Evolutionary conservation across 2,797 vertebrate species (phyloP).

Genomic region (Fistularia commersonii): DNA sequence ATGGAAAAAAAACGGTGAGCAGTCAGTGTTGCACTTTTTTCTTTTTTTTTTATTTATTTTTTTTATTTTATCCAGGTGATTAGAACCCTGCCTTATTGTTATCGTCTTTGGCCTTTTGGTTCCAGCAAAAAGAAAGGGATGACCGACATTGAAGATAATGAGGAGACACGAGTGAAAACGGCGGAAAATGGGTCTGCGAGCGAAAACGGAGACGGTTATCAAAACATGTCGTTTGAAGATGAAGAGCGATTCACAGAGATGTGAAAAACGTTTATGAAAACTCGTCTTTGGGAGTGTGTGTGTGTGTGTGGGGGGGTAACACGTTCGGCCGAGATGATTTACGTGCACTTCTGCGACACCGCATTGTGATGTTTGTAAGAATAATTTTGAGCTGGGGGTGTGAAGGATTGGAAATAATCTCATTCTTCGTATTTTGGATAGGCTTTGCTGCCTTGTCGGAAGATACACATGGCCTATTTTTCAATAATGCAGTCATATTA

Average conservation of each 20-base stretch:
- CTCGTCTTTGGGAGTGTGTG: too few relatives aligned
- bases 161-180: conserved; percentile 23
- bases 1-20: conserved; percentile 54
- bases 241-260: conserved; percentile 64
- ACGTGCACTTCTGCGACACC: too few relatives aligned
- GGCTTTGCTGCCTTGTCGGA: too few relatives aligned
- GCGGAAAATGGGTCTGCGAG: conserved; percentile 20
- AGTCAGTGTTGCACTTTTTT: not conserved
- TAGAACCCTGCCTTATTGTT: not conserved
- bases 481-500: too few relatives aligned
- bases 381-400: too few relatives aligned
- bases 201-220: conserved; percentile 26
- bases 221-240: conserved; percentile 55
- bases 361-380: too few relatives aligned
- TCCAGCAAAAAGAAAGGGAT: conserved; percentile 39
- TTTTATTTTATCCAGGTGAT: too few relatives aligned
- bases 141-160: not conserved
- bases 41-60: not conserved
- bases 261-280: conserved; percentile 42
- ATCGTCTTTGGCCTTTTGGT: not conserved
- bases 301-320: too few relatives aligned
- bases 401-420: too few relatives aligned
- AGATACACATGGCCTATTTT: too few relatives aligned
- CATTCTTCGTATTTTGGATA: too few relatives aligned
- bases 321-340: too few relatives aligned